Percentiles rank a stretch among this genome's conserved stretches.
Evolutionary conservation across 2,113 vertebrate species (phyloP).

Genomic region (Sceloporus tristichus): DNA sequence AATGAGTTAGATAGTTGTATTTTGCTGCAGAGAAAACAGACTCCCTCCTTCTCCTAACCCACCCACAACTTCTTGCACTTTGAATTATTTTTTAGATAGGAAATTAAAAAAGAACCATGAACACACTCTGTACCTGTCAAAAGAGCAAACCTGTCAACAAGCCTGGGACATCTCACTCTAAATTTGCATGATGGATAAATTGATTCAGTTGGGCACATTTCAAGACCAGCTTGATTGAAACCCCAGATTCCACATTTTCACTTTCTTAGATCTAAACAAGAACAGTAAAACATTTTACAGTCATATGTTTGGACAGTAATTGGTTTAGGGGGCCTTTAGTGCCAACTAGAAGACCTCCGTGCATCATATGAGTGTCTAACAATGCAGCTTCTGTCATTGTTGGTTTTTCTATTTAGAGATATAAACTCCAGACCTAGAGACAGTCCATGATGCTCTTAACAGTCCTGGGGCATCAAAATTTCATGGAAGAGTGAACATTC

Average conservation of each 20-base stretch:
- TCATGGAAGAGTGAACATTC: not conserved
- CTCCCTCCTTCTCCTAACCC: conserved; percentile 54
- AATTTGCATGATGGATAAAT: conserved; percentile 43
- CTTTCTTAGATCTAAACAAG: not conserved
- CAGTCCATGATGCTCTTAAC: not conserved
- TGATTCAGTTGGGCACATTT: conserved; percentile 43
- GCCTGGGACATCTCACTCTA: conserved; percentile 31
- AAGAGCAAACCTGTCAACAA: conserved; percentile 54
- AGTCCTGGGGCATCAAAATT: not conserved
- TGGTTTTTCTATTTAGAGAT: conserved; percentile 9
- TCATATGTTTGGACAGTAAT: not conserved
- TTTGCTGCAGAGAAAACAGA: conserved; percentile 56
- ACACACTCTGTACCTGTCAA: conserved; percentile 54
- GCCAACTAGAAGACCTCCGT: not conserved
- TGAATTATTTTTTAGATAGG: conserved; percentile 49
- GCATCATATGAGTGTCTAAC: not conserved
- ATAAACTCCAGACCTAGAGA: not conserved
- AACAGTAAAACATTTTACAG: conserved; percentile 40
- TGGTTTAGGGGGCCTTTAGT: rapidly evolving
- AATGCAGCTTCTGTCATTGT: not conserved
- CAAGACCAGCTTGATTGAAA: conserved; percentile 46
- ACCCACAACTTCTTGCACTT: conserved; percentile 48
- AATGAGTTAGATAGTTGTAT: conserved; percentile 59
- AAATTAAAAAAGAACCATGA: conserved; percentile 49
- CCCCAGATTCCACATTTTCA: conserved; percentile 2